Conservation (phyloP, 2,888 invertebrate genomes). For the Drosophila helvetica region DNA sequence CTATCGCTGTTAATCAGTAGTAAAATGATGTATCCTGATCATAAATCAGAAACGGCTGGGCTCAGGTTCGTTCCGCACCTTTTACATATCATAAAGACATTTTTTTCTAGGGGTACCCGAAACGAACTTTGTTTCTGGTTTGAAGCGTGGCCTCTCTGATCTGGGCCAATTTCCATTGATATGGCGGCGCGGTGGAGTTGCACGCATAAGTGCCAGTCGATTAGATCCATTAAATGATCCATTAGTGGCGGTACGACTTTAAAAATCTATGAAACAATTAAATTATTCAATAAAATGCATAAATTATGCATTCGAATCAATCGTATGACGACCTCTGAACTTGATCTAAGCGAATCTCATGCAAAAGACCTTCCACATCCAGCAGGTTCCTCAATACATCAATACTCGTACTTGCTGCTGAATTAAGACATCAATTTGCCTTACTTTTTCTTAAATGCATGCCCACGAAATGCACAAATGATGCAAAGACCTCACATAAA, state of each 20-base stretch:
- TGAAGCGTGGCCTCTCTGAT: too few relatives aligned
- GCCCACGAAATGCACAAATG: slow-evolving; percentile 27
- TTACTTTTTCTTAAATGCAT: slow-evolving; percentile 32
- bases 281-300: background rate
- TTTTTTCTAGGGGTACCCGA: too few relatives aligned
- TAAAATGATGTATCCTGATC: too few relatives aligned
- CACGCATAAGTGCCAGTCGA: background rate
- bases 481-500: slow-evolving; percentile 11
- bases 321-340: slow-evolving; percentile 25
- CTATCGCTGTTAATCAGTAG: too few relatives aligned
- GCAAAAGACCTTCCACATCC: slow-evolving; percentile 22
- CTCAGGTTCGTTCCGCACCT: too few relatives aligned
- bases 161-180: too few relatives aligned
- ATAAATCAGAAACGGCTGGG: too few relatives aligned
- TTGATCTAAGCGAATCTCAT: slow-evolving; percentile 26
- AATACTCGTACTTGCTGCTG: slow-evolving; percentile 27
- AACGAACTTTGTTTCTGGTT: too few relatives aligned
- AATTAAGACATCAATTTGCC: slow-evolving; percentile 37
- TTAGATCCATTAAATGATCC: too few relatives aligned
- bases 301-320: slow-evolving; percentile 3
- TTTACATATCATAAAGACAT: too few relatives aligned
- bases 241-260: background rate
- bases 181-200: too few relatives aligned
- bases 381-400: background rate
- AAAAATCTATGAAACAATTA: slow-evolving; percentile 7